Evolutionary conservation across 2,113 vertebrate genomes (phyloP), one percentile per base, ranked within the genome.

Genomic region (Setophaga petechia): DNA sequence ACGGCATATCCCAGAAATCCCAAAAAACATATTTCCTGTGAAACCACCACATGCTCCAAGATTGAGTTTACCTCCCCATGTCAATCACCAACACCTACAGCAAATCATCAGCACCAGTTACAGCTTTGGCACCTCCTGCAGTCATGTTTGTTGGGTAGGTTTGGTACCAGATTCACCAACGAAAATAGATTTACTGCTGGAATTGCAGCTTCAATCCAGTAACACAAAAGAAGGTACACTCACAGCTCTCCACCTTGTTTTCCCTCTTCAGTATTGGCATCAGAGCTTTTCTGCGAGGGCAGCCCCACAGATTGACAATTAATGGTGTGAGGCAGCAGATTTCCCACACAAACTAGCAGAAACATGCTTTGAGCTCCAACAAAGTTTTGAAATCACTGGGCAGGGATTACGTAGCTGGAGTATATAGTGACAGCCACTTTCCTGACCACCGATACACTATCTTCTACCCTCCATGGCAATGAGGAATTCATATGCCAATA

Each of bases 261-360:
- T 69, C 14, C 37, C 51, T 37, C 37, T 51, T 76, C 37, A 49
- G 0, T 30, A 16, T 2, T 5, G 17, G 30, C 31, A 84, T 22
- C 28, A 35, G 1, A 5, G 22, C 23, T 55, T 47, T 51, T 46
- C 37, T 47, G 25, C 0, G 0, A 66, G 9, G 21, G 43, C 63
- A 94, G 63, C 47, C 58, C 35, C 24, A 9, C 6, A 78, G n/a
- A 35, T 17, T 61, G 49, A 19, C 52, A 57, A 7, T 28, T 67
- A 43, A 73, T 33, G 24, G 25, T 33, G 44, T 28, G 54, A 84
- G 54, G 58, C 61, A 87, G 52, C 51, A 90, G 51, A 86, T 39
- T 84, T 55, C 39, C 80, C 76, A 81, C 33, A 49, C 41, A 68
- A 91, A 30, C 14, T 5, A 75, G 33, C 63, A 92, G 55, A 91